A percentile compares a stretch with the other conserved stretches of the same genome.
These are phyloP conservation scores for Prionailurus viverrinus DNA, from an alignment of 2,113 vertebrate species.

Conservation along the genomic window DNA sequence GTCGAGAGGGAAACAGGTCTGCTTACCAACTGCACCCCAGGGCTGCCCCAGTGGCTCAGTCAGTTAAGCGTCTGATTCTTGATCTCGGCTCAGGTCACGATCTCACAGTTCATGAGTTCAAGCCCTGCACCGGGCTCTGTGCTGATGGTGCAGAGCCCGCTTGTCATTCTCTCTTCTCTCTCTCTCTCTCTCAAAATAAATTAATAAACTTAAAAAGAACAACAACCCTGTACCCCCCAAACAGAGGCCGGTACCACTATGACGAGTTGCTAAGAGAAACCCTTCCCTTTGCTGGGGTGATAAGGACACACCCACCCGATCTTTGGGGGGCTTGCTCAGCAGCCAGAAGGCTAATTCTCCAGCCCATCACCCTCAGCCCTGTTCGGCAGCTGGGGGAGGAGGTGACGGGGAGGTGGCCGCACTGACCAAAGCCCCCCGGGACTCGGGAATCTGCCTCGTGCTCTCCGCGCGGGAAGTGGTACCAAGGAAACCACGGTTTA, in stretches of 20 bases:
- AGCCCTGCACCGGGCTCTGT: no score
- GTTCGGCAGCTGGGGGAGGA: conserved; percentile 69
- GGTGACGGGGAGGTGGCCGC: conserved; percentile 64
- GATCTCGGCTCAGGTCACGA: no score
- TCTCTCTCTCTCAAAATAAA: no score
- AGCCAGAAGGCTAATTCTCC: conserved; percentile 75
- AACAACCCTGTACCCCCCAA: no score
- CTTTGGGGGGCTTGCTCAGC: conserved; percentile 73
- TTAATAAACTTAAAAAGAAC: no score
- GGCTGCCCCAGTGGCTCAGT: no score
- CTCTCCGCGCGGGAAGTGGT: no score
- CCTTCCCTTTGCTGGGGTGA: background rate
- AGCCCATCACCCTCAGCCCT: conserved; percentile 65
- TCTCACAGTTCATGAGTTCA: no score
- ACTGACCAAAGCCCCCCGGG: background rate
- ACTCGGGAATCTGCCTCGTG: background rate
- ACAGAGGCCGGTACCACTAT: rapidly evolving
- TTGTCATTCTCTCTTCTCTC: no score
- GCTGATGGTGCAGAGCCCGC: no score
- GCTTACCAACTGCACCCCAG: background rate
- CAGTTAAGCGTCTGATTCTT: no score
- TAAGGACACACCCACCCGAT: conserved; percentile 24
- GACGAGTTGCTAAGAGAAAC: background rate
- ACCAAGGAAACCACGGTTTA: background rate
- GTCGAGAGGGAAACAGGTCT: background rate